phyloP scores from a whole-genome alignment of 2,888 invertebrate genomes.

The Brenthis ino region DNA sequence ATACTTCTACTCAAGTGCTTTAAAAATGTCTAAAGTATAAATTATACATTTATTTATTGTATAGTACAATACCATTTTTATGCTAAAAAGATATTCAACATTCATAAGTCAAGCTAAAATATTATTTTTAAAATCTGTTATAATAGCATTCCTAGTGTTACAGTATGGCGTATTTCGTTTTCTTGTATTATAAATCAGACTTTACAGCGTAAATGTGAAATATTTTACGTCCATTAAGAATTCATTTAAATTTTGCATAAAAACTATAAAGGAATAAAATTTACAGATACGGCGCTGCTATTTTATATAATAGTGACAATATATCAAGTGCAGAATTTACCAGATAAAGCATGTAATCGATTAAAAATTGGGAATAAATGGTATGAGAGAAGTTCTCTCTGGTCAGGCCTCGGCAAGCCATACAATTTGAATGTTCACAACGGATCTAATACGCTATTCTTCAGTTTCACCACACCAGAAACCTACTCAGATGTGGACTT shows the following conservation, averaged over 20 bases:
- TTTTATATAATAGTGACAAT: conserved; percentile 14
- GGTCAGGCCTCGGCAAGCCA: conserved; percentile 53
- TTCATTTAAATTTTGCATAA: conserved; percentile 16
- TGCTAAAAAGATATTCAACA: neutral
- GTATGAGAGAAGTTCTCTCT: conserved; percentile 55
- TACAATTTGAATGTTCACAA: conserved; percentile 59
- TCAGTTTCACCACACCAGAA: conserved; percentile 57
- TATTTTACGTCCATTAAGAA: conserved; percentile 6
- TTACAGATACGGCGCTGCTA: conserved; percentile 31
- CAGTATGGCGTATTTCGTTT: conserved; percentile 1
- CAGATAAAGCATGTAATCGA: conserved; percentile 51
- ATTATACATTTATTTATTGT: too few species aligned
- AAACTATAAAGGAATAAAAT: conserved; percentile 9
- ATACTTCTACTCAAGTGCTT: too few species aligned
- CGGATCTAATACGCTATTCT: conserved; percentile 56
- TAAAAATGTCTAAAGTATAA: too few species aligned
- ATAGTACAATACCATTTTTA: too few species aligned
- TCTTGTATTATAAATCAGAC: conserved; percentile 5
- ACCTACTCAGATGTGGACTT: conserved; percentile 60
- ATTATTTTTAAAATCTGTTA: neutral
- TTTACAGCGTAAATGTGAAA: conserved; percentile 14
- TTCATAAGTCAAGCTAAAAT: neutral
- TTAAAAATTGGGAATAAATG: conserved; percentile 54
- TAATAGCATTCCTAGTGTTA: neutral
- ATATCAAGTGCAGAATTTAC: conserved; percentile 24